Evolutionary conservation across 2,797 vertebrate species (phyloP), one percentile per base, ranked within the genome.

Genomic region (Okamejei kenojei): DNA sequence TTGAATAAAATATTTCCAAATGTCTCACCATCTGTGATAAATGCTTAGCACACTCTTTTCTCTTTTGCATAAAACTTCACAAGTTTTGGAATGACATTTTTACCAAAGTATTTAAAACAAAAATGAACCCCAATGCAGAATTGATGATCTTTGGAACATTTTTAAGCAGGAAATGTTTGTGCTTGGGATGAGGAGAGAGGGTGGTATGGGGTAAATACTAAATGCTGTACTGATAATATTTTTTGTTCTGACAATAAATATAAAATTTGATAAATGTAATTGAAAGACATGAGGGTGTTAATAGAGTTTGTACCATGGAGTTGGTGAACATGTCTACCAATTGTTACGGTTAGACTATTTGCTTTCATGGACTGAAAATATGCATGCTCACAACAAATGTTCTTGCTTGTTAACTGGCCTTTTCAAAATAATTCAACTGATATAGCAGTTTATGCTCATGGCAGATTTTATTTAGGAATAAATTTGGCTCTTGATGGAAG

Each of bases 381-480:
- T 38, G 68, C 35, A 35, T 93, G 61, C 95, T 95, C 95, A 95
- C 5, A 54, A 90, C 93, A 94, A 63, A 79, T 93, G 93, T 94
- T 82, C 94, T 94, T 95, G 93, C 94, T 94, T 88, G 95, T 93
- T 94, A 79, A 95, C 93, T 94, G 93, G 93, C 78, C 45, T 58
- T 23, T 38, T 93, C 94, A 94, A 93, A 84, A 0, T 94, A 94
- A 95, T 93, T 95, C 94, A 94, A 93, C 95, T 95, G 95, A 95
- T 95, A 95, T 96, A 94, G 21, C 82, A 94, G 94, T 90, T 82
- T 94, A 88, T 94, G 13, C 95, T 93, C 94, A 94, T 94, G 95
- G 93, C 94, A 65, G 93, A 76, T 91, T 94, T 95, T 95, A 93
- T 80, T 95, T 93, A 95, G 93, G 93, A 94, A 74, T 93, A 94